phyloP scores from a whole-genome alignment of 2,888 invertebrate species.

The Volucella inflata region DNA sequence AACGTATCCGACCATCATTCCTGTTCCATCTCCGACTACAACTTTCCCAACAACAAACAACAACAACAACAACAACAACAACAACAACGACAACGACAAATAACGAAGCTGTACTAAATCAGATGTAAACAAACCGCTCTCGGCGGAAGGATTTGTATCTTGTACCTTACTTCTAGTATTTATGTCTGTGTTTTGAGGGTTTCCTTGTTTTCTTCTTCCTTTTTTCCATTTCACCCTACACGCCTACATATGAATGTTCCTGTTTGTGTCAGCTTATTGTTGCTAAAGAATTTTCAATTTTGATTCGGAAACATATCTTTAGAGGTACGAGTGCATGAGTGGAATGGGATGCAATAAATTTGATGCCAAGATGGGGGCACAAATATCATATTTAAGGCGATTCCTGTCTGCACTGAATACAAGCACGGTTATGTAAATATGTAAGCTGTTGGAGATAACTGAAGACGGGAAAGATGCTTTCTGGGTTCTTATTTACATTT shows the following conservation, averaged over 20 bases:
- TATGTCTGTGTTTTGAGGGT: constrained; percentile 1
- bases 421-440: too few relatives aligned
- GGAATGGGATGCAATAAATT: neutral
- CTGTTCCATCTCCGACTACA: too few relatives aligned
- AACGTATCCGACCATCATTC: neutral
- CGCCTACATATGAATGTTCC: neutral
- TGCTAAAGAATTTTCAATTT: neutral
- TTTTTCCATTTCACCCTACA: neutral
- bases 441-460: too few relatives aligned
- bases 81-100: neutral
- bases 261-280: neutral
- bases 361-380: too few relatives aligned
- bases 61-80: neutral
- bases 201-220: neutral
- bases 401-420: too few relatives aligned
- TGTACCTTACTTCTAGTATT: constrained; percentile 7
- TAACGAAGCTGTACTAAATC: constrained; percentile 30
- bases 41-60: neutral
- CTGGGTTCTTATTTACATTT: too few relatives aligned
- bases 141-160: constrained; percentile 40
- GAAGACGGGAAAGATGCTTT: too few relatives aligned
- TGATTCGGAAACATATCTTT: neutral
- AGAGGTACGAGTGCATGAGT: neutral
- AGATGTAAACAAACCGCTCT: constrained; percentile 51
- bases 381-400: too few relatives aligned